phyloP scores from a whole-genome alignment of 2,113 vertebrate species.

The Colius striatus region DNA sequence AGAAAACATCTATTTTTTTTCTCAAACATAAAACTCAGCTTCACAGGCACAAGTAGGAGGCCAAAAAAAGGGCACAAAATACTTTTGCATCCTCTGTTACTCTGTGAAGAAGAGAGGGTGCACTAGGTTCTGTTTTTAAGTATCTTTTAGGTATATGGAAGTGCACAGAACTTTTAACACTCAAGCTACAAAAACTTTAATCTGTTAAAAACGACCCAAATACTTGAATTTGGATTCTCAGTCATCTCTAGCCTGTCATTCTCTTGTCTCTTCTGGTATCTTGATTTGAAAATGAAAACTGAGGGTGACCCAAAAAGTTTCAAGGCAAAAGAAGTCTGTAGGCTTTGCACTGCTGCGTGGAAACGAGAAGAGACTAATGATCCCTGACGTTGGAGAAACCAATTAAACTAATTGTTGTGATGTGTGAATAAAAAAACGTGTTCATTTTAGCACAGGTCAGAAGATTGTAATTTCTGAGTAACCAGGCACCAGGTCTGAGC shows the following conservation, averaged over 20 bases:
- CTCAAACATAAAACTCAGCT: not conserved
- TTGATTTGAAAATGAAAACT: not conserved
- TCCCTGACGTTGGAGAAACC: not conserved
- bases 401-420: conserved; percentile 28
- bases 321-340: fast-evolving
- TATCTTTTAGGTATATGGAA: not conserved
- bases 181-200: not conserved
- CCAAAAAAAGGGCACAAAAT: not conserved
- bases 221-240: not conserved
- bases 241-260: not conserved
- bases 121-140: not conserved
- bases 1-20: not conserved
- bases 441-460: not conserved
- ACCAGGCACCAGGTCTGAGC: not conserved
- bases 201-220: not conserved
- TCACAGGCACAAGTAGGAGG: not conserved
- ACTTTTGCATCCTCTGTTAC: not conserved
- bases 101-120: not conserved
- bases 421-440: not conserved
- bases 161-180: not conserved
- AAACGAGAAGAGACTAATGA: not conserved
- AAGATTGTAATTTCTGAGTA: not conserved
- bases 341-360: not conserved
- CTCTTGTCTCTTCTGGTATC: too few species aligned
- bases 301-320: not conserved